Percentiles rank a stretch among this genome's conserved stretches.
Evolutionary conservation across 53 echinoderm and acorn worm species (phyloP).

Genomic region (Patiria pectinifera): DNA sequence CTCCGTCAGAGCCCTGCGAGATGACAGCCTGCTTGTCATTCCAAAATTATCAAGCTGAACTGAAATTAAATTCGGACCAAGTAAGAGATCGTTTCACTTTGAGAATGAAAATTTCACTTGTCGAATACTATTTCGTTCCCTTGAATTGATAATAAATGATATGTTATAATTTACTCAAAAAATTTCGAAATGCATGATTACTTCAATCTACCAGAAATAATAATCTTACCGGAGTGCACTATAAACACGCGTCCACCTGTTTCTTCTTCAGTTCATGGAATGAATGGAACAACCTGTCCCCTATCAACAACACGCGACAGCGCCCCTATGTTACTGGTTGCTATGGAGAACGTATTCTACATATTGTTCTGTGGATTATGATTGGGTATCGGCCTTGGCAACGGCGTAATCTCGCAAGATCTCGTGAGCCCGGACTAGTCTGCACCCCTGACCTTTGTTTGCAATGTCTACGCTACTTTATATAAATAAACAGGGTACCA

Average conservation of each 20-base stretch:
- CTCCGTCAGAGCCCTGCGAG: too few relatives aligned
- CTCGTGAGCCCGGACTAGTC: conserved; percentile 7
- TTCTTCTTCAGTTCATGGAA: not conserved
- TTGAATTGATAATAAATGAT: too few relatives aligned
- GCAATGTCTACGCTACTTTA: not conserved
- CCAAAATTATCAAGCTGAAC: too few relatives aligned
- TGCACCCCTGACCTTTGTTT: not conserved
- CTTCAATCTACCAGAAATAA: not conserved
- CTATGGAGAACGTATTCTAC: conserved; percentile 52
- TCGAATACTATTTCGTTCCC: too few relatives aligned
- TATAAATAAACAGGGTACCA: not conserved
- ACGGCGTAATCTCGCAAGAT: conserved; percentile 30
- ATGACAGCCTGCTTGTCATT: too few relatives aligned
- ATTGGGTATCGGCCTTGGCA: conserved; percentile 38
- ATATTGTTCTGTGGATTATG: conserved; percentile 17
- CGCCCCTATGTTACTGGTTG: conserved; percentile 53
- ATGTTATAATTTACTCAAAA: too few relatives aligned
- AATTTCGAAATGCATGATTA: too few relatives aligned
- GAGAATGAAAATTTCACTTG: too few relatives aligned
- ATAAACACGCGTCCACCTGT: not conserved
- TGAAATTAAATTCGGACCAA: too few relatives aligned
- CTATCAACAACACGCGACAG: conserved; percentile 28
- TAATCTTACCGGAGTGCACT: conserved; percentile 29
- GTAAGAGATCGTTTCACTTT: too few relatives aligned
- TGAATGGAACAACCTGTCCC: conserved; percentile 3